Base-by-base conservation (phyloP, 2,113 vertebrate genomes). In the Corvus cornix region DNA sequence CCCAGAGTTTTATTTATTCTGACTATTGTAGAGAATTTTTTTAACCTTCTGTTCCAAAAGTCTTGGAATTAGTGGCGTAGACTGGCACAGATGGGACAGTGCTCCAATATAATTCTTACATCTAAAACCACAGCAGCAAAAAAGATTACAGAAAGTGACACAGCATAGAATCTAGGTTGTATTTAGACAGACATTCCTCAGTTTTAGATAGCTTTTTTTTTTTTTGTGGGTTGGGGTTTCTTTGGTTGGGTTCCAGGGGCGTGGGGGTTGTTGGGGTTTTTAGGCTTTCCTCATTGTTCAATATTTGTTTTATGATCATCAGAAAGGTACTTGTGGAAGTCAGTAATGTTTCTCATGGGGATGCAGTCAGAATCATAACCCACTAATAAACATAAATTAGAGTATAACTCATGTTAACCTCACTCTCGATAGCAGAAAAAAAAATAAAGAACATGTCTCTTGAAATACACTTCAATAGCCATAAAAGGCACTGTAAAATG, bases 291-390 rank as follows among this genome's bases (percentile, higher is more conserved):
- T 83, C 35, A 64, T 95, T 97, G 85, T 95, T 98, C 93, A 97
- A 94, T 97, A 97, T 97, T 98, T 97, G 96, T 75, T 98, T 98
- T 98, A 98, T 94, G 90, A 94, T 93, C 86, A 94, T 62, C 66
- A 64, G 93, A 76, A 90, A 97, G 73, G 37, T 85, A 88, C 73
- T 68, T 95, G 69, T 84, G 63, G 80, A 96, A 97, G 75, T 74
- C 77, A 90, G 67, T 55, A 92, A 94, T 92, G 84, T 96, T 97
- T 97, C 97, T 95, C 93, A 58, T 93, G 97, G 82, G 96, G 48
- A 97, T 94, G 90, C 55, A 91, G 76, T 94, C 96, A 97, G 94
- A 97, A 95, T 89, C 86, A 93, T 96, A 94, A 97, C 46, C 76
- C 52, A 56, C 72, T 91, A 96, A 93, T 76, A 88, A 95, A 95